Base-by-base conservation (phyloP, 2,797 vertebrate genomes). In the Lepilemur ruficaudatus region DNA sequence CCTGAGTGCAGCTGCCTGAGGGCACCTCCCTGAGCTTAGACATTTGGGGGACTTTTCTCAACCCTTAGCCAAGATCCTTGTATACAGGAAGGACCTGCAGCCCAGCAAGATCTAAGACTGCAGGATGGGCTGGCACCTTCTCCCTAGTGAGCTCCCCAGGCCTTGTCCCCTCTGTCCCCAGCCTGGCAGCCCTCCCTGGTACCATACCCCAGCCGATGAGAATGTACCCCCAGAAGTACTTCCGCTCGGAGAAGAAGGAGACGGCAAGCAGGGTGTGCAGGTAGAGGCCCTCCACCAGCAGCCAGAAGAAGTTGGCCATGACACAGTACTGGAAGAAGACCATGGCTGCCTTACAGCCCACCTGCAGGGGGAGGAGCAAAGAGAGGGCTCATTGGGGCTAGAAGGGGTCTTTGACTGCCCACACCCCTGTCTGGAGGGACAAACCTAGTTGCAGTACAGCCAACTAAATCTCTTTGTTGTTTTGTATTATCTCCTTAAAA, bases 241-340 rank as follows among this genome's bases (percentile, higher is more conserved):
- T 99, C 98, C 99, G 99, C 98, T 99, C 99, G 0, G 99, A 99
- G 98, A 99, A 99, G 98, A 99, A 99, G 72, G 99, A 99, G 93
- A 99, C 98, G 0, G 99, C 99, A 82, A 99, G 95, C 81, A 99
- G 97, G 0, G 99, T 99, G 84, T 99, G 99, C 22, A 99, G 99
- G 97, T 99, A 99, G 88, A 99, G 97, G 4, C 99, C 99, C 93
- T 99, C 99, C 65, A 99, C 99, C 97, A 99, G 98, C 79, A 99
- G 99, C 99, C 99, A 99, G 98, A 99, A 99, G 99, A 99, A 99
- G 98, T 99, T 99, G 97, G 99, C 99, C 99, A 99, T 99, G 95
- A 99, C 98, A 14, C 99, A 99, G 89, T 99, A 99, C 91, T 99
- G 99, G 98, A 99, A 99, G 97, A 99, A 99, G 91, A 99, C 99